Evolutionary conservation across 2,797 vertebrate species (phyloP).

Genomic region (Diplodus sargus): DNA sequence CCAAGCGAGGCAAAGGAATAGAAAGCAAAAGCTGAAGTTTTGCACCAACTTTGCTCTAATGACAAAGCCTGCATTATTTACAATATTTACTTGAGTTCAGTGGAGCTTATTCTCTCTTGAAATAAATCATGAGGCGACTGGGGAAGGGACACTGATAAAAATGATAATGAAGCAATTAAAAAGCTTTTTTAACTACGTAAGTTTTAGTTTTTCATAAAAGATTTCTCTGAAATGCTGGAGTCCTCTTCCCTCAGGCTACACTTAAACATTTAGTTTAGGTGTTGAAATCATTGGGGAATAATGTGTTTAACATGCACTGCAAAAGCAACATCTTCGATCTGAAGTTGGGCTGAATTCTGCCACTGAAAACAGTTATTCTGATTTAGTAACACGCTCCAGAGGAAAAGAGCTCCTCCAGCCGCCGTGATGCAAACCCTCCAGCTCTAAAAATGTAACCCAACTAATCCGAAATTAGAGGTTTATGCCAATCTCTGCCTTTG

Average conservation of each 20-base stretch:
- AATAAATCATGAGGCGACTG: constrained; percentile 4
- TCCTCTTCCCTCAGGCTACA: constrained; percentile 21
- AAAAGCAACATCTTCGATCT: constrained; percentile 9
- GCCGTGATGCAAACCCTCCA: constrained; percentile 11
- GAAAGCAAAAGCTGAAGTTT: not conserved
- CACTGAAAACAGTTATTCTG: constrained; percentile 32
- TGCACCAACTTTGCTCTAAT: not conserved
- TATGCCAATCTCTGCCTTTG: constrained; percentile 46
- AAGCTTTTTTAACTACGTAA: constrained; percentile 11
- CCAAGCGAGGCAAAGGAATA: constrained; percentile 17
- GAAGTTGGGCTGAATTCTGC: constrained; percentile 21
- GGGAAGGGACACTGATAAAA: constrained; percentile 14
- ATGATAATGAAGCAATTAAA: constrained; percentile 33
- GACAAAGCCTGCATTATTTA: not conserved
- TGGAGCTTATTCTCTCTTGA: not conserved
- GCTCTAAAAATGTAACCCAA: constrained; percentile 34
- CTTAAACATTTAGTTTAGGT: constrained; percentile 38
- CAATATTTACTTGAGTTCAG: not conserved
- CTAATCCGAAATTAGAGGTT: constrained; percentile 43
- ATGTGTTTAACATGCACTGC: constrained; percentile 13
- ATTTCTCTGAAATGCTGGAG: constrained; percentile 11
- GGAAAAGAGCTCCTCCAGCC: constrained; percentile 3
- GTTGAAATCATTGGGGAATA: constrained; percentile 13
- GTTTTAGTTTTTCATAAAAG: constrained; percentile 15
- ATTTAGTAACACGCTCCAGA: constrained; percentile 23